Conservation (phyloP, 2,888 invertebrate genomes). For the Thymelicus acteon region DNA sequence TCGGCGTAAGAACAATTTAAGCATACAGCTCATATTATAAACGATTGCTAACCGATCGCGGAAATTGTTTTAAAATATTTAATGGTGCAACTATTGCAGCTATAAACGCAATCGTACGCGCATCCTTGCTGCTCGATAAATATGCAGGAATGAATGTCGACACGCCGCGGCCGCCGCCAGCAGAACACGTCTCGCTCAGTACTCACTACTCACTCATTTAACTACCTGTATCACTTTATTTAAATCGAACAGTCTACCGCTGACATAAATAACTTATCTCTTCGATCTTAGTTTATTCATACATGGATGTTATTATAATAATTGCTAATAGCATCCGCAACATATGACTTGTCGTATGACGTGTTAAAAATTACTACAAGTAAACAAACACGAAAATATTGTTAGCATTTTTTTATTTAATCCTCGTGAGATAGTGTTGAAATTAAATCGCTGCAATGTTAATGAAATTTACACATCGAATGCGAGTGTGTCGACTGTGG, state of each 20-base stretch:
- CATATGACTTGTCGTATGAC: conserved; percentile 13
- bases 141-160: conserved; percentile 45
- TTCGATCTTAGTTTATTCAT: conserved; percentile 27
- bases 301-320: conserved; percentile 13
- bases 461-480: neutral
- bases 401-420: neutral
- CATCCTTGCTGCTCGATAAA: conserved; percentile 42
- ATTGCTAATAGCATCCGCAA: conserved; percentile 28
- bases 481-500: neutral
- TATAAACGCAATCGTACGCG: conserved; percentile 22
- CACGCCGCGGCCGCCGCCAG: conserved; percentile 25
- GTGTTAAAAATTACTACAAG: conserved; percentile 1
- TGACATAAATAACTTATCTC: conserved; percentile 26
- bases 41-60: neutral
- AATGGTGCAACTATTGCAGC: conserved; percentile 4
- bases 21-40: too few species aligned
- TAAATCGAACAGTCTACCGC: conserved; percentile 17
- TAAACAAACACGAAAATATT: neutral
- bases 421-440: neutral
- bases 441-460: neutral
- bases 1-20: too few species aligned
- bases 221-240: conserved; percentile 19
- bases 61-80: conserved; percentile 11
- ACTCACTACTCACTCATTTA: conserved; percentile 10
- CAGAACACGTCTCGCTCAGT: neutral